Evolutionary conservation across 2,797 vertebrate genomes (phyloP).

Genomic region (Channa striata): DNA sequence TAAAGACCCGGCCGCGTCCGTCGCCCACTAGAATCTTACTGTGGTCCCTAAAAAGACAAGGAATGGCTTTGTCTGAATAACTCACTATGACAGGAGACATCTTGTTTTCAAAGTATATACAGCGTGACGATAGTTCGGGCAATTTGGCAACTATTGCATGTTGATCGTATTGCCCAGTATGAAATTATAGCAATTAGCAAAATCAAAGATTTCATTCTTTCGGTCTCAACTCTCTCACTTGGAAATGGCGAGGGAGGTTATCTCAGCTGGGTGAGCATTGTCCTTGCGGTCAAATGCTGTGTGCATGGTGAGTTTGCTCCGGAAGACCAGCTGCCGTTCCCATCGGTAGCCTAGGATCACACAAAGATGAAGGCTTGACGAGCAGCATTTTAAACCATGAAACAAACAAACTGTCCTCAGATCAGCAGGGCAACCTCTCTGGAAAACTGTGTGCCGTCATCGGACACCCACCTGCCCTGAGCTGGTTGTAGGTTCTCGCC

Average conservation of each 20-base stretch:
- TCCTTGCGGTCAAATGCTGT: conserved; percentile 98
- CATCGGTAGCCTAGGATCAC: conserved; percentile 91
- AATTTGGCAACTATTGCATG: not conserved
- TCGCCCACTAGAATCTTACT: conserved; percentile 97
- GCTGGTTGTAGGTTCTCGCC: conserved; percentile 89
- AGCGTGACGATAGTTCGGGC: not conserved
- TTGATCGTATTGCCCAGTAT: not conserved
- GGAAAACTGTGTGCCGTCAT: not conserved
- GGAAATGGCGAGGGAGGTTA: conserved; percentile 93
- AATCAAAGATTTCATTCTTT: not conserved
- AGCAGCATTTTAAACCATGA: not conserved
- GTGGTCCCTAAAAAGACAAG: conserved; percentile 88
- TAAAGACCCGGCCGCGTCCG: conserved; percentile 94
- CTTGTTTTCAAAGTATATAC: no score
- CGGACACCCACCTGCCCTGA: conserved; percentile 89
- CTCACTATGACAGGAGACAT: no score
- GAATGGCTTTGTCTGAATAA: not conserved
- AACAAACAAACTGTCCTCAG: not conserved
- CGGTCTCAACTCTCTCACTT: conserved; percentile 83
- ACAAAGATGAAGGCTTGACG: conserved; percentile 33
- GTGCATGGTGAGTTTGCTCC: conserved; percentile 99
- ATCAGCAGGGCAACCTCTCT: not conserved
- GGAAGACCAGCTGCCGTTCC: conserved; percentile 98
- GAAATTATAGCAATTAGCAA: not conserved
- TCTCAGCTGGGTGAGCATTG: conserved; percentile 96